Base-by-base conservation (phyloP, 2,113 vertebrate species). In the Quiscalus mexicanus region DNA sequence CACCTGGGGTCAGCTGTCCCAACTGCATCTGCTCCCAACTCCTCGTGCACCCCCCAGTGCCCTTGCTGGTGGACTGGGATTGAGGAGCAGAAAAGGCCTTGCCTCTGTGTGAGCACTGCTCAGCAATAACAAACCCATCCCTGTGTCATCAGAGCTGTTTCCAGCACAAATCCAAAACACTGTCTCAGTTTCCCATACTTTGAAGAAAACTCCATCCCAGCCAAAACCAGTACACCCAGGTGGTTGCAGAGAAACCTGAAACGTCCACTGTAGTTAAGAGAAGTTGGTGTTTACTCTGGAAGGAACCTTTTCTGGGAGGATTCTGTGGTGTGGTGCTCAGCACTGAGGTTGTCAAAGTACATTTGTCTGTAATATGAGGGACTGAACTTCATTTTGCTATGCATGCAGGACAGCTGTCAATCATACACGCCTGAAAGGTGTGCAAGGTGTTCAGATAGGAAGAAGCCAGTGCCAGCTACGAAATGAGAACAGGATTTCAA, bases 361-460 rank as follows among this genome's bases (percentile, higher is more conserved):
- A n/a, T 89, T 86, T 86, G 9, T 39, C 85, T 78, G 37, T 64
- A 64, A 78, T 64, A 53, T 27, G 31, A 39, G 49, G 88, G 39
- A 45, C 79, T 78, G 65, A 75, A 84, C 49, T 89, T 59, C 2
- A 3, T 58, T 95, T 93, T 82, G 41, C 53, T 90, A 79, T 80
- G 84, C 77, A 13, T 82, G 56, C 65, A 81, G 76, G 96, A 90
- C 92, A 95, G 80, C 92, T 95, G 90, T 93, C 95, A 90, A 86
- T 96, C 92, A 79, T 55, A 75, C 2, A 17, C 71, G 88, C 80
- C 75, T 78, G 90, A 97, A 77, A 84, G n/a, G 47, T 93, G 44
- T 33, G 44, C 60, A 81, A 82, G 73, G 84, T 91, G 68, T 53
- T 82, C 81, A 95, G 87, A 75, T 7, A 82, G 64, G 41, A 89